Percentiles rank a stretch among this genome's conserved stretches.
Conservation (phyloP, 2,888 invertebrate species). For the Megamerina dolium region DNA sequence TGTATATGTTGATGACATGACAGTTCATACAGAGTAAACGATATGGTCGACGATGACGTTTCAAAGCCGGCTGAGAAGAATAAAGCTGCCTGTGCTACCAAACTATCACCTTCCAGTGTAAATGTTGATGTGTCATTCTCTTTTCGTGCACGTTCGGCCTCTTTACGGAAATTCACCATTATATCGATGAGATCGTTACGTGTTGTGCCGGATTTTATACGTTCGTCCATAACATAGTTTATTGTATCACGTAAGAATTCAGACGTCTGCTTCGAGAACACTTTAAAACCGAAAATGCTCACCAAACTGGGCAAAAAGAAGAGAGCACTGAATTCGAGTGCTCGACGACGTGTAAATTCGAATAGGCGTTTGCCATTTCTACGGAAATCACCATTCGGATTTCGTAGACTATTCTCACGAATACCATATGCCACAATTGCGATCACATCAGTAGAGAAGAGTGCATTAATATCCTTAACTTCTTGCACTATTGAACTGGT, state of each 20-base stretch:
- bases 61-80: constrained; percentile 45
- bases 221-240: constrained; percentile 39
- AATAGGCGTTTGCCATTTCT: constrained; percentile 23
- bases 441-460: constrained; percentile 31
- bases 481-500: constrained; percentile 14
- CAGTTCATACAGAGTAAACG: constrained; percentile 45
- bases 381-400: constrained; percentile 30
- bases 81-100: constrained; percentile 40
- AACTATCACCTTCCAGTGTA: constrained; percentile 24
- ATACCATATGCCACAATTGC: constrained; percentile 30
- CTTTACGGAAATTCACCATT: constrained; percentile 30
- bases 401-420: constrained; percentile 25
- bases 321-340: constrained; percentile 23
- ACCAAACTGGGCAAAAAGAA: constrained; percentile 29
- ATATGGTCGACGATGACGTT: constrained; percentile 44
- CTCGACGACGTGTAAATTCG: constrained; percentile 16
- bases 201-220: constrained; percentile 35
- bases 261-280: constrained; percentile 23
- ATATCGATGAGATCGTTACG: constrained; percentile 49
- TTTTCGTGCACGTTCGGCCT: constrained; percentile 10
- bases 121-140: constrained; percentile 14
- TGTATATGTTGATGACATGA: constrained; percentile 44
- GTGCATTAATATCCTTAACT: constrained; percentile 23
- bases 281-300: constrained; percentile 19
- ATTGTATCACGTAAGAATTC: constrained; percentile 40